These are phyloP conservation scores for Synanthedon formicaeformis DNA, from an alignment of 2,888 invertebrate genomes.

Conservation along the genomic window DNA sequence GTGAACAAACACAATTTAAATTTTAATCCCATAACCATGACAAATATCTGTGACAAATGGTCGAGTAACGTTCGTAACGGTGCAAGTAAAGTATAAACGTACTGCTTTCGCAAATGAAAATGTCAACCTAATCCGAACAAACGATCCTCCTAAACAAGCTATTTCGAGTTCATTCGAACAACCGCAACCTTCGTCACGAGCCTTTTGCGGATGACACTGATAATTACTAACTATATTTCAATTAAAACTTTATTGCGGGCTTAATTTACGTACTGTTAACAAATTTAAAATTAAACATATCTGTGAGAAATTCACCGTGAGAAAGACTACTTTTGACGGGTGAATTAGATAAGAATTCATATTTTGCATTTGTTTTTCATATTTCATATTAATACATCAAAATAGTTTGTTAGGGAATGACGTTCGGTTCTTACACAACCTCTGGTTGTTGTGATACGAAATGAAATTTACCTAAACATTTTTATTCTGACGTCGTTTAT, in stretches of 20 bases:
- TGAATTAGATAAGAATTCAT: too few relatives aligned
- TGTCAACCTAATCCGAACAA: conserved; percentile 33
- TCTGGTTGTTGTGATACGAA: too few relatives aligned
- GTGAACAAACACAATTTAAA: neutral
- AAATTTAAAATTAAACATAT: too few relatives aligned
- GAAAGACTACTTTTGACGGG: too few relatives aligned
- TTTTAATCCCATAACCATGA: neutral
- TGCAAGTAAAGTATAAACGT: neutral
- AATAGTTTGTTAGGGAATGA: too few relatives aligned
- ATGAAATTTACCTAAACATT: too few relatives aligned
- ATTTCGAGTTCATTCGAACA: neutral
- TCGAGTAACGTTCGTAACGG: neutral
- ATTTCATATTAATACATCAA: too few relatives aligned
- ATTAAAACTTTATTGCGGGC: neutral
- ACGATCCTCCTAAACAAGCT: conserved; percentile 11
- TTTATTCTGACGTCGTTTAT: too few relatives aligned
- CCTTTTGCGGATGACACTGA: neutral
- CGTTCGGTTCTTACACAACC: too few relatives aligned
- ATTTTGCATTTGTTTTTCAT: too few relatives aligned
- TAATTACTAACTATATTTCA: neutral
- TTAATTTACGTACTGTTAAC: too few relatives aligned
- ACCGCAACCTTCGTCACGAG: conserved; percentile 1
- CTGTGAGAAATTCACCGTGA: too few relatives aligned
- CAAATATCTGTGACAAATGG: neutral
- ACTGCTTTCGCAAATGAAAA: conserved; percentile 19